Evolutionary conservation across 2,113 vertebrate species (phyloP), one percentile per base, ranked within the genome.

Genomic region (Vombatus ursinus): DNA sequence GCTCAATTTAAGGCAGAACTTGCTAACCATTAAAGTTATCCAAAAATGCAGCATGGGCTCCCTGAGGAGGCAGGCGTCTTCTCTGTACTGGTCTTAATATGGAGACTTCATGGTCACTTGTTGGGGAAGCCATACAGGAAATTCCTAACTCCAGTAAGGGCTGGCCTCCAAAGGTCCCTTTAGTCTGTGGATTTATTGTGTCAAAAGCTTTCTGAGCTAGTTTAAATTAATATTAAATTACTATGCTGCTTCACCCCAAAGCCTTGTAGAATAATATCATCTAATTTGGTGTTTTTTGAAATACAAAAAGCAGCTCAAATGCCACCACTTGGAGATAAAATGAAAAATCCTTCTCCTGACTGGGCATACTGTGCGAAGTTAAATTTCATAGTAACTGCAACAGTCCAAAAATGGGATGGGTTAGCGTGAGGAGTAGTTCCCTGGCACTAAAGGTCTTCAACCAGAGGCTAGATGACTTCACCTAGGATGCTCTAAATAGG

Each of bases 221-320:
- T 53, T 96, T 94, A 92, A 14, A 14, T 52, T 90, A 95, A 47
- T 14, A 77, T 0, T 51, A 44, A 89, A 57, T 95, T 61, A 96
- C 0, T 91, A 26, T 94, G 89, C 23, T 92, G 5, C 90, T 95
- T 91, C 48, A 25, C 51, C 89, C 68, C 68, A 95, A 94, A 94
- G 92, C 3, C 57, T 90, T 61, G 8, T 31, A 61, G 8, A 31
- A 61, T 31, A 61, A 37, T 61, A 31, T 61, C 10, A 12, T 11
- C 57, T 61, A 61, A 61, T 57, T 57, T 37, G 10, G 24, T 54
- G 53, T 8, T 54, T 54, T 25, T 61, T 61, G 57, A 31, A 61
- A 31, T 31, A 31, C 9, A 61, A 61, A 61, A 61, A 31, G 8
- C 26, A 61, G 26, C 9, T 31, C 28, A 61, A 61, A 61, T 31